Conservation (phyloP, 2,888 invertebrate species). For the Diarsia mendica region DNA sequence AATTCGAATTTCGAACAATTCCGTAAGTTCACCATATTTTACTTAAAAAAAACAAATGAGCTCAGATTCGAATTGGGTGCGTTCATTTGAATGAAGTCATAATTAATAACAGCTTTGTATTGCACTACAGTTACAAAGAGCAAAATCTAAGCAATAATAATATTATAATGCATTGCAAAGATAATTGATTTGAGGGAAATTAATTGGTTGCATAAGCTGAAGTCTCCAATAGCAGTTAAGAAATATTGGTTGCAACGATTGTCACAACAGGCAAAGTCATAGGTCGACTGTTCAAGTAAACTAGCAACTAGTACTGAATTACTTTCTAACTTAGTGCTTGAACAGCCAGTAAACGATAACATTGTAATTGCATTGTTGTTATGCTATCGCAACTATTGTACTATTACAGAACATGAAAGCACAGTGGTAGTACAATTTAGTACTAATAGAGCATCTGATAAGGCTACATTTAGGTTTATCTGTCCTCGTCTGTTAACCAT, state of each 20-base stretch:
- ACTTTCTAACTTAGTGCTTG: constrained; percentile 40
- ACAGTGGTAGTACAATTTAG: neutral
- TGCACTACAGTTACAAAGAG: constrained; percentile 9
- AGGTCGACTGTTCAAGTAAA: constrained; percentile 34
- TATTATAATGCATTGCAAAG: constrained; percentile 10
- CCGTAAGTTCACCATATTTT: neutral
- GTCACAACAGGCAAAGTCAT: constrained; percentile 41
- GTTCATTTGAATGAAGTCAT: constrained; percentile 7
- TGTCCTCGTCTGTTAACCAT: neutral
- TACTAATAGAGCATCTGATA: neutral
- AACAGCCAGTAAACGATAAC: constrained; percentile 12
- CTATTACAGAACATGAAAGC: constrained; percentile 14
- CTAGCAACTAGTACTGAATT: constrained; percentile 25
- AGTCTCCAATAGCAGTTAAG: constrained; percentile 17
- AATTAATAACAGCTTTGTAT: constrained; percentile 23
- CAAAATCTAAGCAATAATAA: neutral
- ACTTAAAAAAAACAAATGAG: neutral
- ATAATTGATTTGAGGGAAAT: constrained; percentile 22
- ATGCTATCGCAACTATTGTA: constrained; percentile 19
- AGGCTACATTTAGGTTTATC: neutral
- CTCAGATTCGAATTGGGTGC: neutral
- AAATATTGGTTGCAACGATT: constrained; percentile 31
- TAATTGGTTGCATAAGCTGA: constrained; percentile 24
- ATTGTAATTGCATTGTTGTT: constrained; percentile 16
- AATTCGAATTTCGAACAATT: constrained; percentile 16